Percentiles rank a stretch among this genome's conserved stretches.
Conservation (phyloP, 2,113 vertebrate genomes). For the Motacilla alba region DNA sequence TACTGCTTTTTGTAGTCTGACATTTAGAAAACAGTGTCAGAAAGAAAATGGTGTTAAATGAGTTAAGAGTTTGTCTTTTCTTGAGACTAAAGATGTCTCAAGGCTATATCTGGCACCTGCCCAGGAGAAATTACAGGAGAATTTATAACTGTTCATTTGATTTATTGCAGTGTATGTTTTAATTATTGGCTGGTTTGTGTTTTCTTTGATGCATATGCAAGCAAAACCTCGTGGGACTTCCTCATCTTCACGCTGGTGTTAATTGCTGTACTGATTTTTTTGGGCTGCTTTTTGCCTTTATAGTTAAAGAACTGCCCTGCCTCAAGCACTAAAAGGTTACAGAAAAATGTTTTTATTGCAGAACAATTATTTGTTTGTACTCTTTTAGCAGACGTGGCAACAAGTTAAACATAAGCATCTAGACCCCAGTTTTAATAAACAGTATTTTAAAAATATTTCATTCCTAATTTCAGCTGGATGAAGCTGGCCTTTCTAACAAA, state of each 20-base stretch:
- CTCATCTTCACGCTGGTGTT: neutral
- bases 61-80: neutral
- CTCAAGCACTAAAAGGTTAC: neutral
- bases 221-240: neutral
- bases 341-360: neutral
- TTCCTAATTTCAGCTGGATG: constrained; percentile 88
- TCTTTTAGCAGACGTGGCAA: neutral
- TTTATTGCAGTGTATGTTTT: neutral
- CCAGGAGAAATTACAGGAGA: neutral
- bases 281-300: neutral
- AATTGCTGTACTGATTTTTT: neutral
- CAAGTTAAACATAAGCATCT: neutral
- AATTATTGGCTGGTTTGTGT: neutral
- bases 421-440: neutral
- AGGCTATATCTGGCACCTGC: neutral
- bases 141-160: neutral
- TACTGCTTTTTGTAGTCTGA: neutral
- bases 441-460: neutral
- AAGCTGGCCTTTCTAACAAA: constrained; percentile 95
- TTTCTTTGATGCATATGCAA: neutral
- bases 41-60: neutral
- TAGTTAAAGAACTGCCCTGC: neutral
- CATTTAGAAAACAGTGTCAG: neutral
- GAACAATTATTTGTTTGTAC: neutral
- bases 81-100: neutral